Evolutionary conservation across 2,797 vertebrate species (phyloP).

Genomic region (Amblyopsis hoosieri): DNA sequence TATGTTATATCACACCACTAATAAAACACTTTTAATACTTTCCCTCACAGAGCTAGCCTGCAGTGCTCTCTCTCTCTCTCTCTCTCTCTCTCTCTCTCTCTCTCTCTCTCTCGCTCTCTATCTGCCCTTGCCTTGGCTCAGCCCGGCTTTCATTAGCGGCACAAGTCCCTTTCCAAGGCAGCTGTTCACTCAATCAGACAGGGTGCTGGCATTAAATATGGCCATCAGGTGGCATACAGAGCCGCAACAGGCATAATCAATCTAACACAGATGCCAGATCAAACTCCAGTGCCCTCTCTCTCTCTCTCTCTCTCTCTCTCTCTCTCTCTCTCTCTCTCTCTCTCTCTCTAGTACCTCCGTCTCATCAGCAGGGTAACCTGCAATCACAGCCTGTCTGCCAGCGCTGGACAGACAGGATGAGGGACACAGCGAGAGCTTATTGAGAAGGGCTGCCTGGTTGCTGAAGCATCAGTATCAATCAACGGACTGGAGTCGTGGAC

Average conservation of each 20-base stretch:
- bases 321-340: slow-evolving; percentile 44
- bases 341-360: slow-evolving; percentile 37
- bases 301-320: slow-evolving; percentile 33
- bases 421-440: slow-evolving; percentile 18
- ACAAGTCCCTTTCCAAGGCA: slow-evolving; percentile 56
- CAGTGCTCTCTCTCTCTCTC: neutral
- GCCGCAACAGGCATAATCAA: slow-evolving; percentile 67
- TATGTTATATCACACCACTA: slow-evolving; percentile 20
- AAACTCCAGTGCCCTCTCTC: slow-evolving; percentile 38
- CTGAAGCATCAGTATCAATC: slow-evolving; percentile 41
- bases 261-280: slow-evolving; percentile 67
- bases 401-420: slow-evolving; percentile 27
- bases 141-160: slow-evolving; percentile 47
- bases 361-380: slow-evolving; percentile 50
- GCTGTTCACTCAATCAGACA: slow-evolving; percentile 70
- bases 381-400: slow-evolving; percentile 56
- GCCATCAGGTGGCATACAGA: slow-evolving; percentile 64
- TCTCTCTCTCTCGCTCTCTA: too few species aligned
- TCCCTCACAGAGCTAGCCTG: slow-evolving; percentile 26
- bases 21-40: slow-evolving; percentile 49
- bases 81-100: too few species aligned
- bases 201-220: slow-evolving; percentile 68
- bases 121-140: slow-evolving; percentile 43
- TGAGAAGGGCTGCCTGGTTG: slow-evolving; percentile 34
- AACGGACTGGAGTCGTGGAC: slow-evolving; percentile 38